A percentile compares a stretch with the other conserved stretches of the same genome.
Evolutionary conservation across 2,113 vertebrate species (phyloP).

Genomic region (Phylloscopus trochilus): DNA sequence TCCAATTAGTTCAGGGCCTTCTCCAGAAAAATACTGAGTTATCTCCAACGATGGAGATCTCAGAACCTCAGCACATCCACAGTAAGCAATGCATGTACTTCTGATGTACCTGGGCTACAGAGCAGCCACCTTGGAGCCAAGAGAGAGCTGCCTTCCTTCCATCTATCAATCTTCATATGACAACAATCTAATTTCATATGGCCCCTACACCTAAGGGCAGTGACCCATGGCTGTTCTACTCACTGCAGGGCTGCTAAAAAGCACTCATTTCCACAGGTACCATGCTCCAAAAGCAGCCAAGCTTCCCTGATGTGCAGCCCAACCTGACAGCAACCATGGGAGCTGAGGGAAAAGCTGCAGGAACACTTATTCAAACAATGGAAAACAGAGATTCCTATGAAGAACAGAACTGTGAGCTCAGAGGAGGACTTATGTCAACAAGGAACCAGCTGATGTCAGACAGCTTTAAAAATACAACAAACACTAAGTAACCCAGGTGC

Average conservation of each 20-base stretch:
- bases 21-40: neutral
- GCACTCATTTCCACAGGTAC: neutral
- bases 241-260: neutral
- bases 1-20: neutral
- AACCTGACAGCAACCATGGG: neutral
- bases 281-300: neutral
- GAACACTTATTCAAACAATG: neutral
- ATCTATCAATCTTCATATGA: no score
- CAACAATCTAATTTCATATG: neutral
- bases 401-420: neutral
- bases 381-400: neutral
- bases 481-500: neutral
- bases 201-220: neutral
- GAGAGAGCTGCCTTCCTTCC: neutral
- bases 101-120: fast-evolving
- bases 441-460: neutral
- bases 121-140: neutral
- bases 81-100: neutral
- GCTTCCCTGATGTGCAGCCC: neutral
- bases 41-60: neutral
- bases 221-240: neutral
- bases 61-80: neutral
- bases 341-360: neutral
- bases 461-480: neutral
- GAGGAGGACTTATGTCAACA: fast-evolving